Base-by-base conservation (phyloP, 2,888 invertebrate genomes). In the Spodoptera littoralis region DNA sequence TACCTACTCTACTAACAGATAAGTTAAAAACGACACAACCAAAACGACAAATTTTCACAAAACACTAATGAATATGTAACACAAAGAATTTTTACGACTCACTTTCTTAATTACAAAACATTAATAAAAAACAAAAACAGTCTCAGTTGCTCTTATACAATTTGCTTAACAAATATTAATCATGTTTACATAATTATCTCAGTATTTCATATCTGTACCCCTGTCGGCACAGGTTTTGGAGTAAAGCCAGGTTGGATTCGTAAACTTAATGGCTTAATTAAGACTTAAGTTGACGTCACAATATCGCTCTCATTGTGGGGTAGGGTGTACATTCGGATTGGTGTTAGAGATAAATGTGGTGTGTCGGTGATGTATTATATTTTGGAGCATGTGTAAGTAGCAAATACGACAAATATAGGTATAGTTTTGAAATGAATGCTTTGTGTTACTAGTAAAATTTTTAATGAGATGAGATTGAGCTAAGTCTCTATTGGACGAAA, bases 251-350 rank as follows among this genome's bases (percentile, higher is more conserved):
- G 84, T 81, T 79, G 80, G 84, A 65, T 67, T 61, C 70, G 84
- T 79, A 77, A 88, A 89, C 85, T 86, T 88, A 88, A 91, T 88
- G 84, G 84, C 85, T 91, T 91, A 88, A 91, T 92, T 90, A 89
- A 78, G 77, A 61, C 72, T 74, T 70, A 73, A 80, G 75, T 79
- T 79, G 47, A 67, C 71, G 79, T 82, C 73, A 83, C 81, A 84
- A 84, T 85, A 83, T 79, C 77, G 80, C 84, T 80, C 77, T 79
- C 79, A 79, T 80, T 84, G 63, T 67, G 61, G 63, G 48, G 54
- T 24, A 45, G 50, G 68, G 73, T 75, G 67, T 64, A 51, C 67
- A 41, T 46, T 70, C 52, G 65, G 57, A 59, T 60, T 60, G 11
- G 46, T 61, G 60, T 54, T 52, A 18, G 41, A 63, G 67, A 72